phyloP scores from a whole-genome alignment of 2,797 vertebrate species.

The Micropoecilia bifurca region DNA sequence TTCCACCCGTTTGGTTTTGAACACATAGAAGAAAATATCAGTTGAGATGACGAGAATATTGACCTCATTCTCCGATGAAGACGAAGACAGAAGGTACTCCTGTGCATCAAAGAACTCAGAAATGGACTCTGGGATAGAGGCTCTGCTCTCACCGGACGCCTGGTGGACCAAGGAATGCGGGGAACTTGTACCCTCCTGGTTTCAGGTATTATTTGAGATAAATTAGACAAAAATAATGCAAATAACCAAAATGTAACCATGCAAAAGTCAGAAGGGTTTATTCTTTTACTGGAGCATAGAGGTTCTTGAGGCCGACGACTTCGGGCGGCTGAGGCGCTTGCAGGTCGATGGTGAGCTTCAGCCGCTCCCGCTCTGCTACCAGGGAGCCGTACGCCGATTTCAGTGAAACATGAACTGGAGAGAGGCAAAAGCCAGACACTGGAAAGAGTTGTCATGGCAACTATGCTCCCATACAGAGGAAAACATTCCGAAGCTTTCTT shows the following conservation, averaged over 20 bases:
- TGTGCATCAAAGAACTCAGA: conserved; percentile 97
- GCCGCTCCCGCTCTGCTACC: conserved; percentile 85
- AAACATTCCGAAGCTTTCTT: conserved; percentile 9
- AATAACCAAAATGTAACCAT: background rate
- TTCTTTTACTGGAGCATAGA: conserved; percentile 82
- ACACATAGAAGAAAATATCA: background rate
- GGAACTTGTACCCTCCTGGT: conserved; percentile 84
- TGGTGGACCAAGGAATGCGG: conserved; percentile 89
- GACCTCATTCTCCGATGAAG: conserved; percentile 98
- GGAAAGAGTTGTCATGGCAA: conserved; percentile 59
- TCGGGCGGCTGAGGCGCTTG: conserved; percentile 83
- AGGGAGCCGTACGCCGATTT: conserved; percentile 89
- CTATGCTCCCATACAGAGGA: conserved; percentile 28
- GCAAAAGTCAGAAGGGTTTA: conserved; percentile 1
- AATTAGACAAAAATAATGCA: background rate
- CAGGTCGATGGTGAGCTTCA: conserved; percentile 88
- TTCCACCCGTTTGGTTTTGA: background rate
- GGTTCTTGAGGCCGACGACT: conserved; percentile 86
- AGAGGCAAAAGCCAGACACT: conserved; percentile 39
- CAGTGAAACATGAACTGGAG: conserved; percentile 89
- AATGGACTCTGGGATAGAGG: conserved; percentile 93
- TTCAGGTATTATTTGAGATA: conserved; percentile 20
- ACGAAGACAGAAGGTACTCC: conserved; percentile 95
- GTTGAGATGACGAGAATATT: conserved; percentile 23
- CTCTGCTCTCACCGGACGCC: conserved; percentile 89